Conservation (phyloP, 2,797 vertebrate genomes). For the Molossus alvarezi region DNA sequence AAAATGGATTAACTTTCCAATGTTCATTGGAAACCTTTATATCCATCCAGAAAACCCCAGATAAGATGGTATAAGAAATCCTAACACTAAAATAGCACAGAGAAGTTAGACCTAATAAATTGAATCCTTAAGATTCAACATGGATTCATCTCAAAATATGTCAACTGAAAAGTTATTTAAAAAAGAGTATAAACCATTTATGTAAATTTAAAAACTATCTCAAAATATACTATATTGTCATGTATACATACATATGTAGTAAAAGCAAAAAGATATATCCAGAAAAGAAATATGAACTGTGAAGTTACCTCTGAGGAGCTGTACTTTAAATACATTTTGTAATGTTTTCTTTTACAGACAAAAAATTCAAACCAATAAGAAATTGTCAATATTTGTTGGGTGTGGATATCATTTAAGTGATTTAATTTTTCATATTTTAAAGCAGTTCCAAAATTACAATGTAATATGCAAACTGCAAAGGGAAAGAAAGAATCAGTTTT, state of each 20-base stretch:
- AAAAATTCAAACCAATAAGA: neutral
- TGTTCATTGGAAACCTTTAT: neutral
- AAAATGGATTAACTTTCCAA: slow-evolving; percentile 52
- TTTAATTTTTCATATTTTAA: slow-evolving; percentile 36
- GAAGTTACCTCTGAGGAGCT: neutral
- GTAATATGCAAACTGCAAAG: slow-evolving; percentile 52
- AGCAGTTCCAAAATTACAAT: slow-evolving; percentile 7
- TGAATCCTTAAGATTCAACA: slow-evolving; percentile 4
- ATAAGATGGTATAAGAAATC: slow-evolving; percentile 15
- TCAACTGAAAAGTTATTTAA: neutral
- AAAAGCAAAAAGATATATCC: slow-evolving; percentile 11
- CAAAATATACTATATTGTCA: neutral
- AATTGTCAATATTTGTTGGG: neutral
- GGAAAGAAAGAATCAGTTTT: neutral
- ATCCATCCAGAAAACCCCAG: neutral
- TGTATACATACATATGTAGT: neutral
- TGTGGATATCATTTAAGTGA: neutral
- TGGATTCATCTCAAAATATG: slow-evolving; percentile 36
- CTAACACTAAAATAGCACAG: slow-evolving; percentile 10
- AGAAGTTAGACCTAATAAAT: neutral
- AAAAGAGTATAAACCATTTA: neutral
- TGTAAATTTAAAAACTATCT: neutral
- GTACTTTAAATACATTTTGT: neutral
- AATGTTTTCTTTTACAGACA: slow-evolving; percentile 43
- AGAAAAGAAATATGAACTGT: neutral